Base-by-base conservation (phyloP, 2,888 invertebrate genomes). In the Ichneumoninae sp. region DNA sequence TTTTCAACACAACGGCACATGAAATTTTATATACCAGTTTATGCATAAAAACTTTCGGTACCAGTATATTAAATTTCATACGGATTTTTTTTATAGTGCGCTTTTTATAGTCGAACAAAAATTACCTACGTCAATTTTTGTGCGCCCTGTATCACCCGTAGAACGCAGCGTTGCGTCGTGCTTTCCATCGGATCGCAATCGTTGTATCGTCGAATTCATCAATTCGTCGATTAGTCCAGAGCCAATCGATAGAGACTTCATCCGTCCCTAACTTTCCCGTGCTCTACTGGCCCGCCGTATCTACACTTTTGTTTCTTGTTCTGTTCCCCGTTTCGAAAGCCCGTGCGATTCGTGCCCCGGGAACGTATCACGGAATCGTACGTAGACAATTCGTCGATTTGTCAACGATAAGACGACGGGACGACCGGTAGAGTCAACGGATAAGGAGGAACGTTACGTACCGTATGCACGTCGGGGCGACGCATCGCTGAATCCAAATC, bases 241-340 rank as follows among this genome's bases (percentile, higher is more conserved):
- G 78, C 47, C 72, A 68, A 74, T 68, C 33, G 69, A 66, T 62
- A 26, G 62, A 80, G 68, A 36, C 57, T 80, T 75, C 60, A 69
- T 80, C 69, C 62, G 40, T 75, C 36, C 60, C 5, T n/a, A 75
- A 75, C 80, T 80, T 80, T 80, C 80, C 66, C 74, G 50, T 40
- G 30, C 19, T 6, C 33, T 4, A 16, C 30, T 30, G 50, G 57
- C 57, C n/a, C 36, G 7, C n/a, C 50, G 47, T 50, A 77, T 81
- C 81, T 40, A 52, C n/a, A 66, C 76, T 72, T 68, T 82, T 52
- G 68, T 69, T 52, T 60, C 33, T 60, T 52, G 69, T 62, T 62
- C 62, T 60, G 16, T 74, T 69, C 40, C 57, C 68, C 68, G 44
- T 68, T 68, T 82, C 60, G 72, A 82, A 78, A 82, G 80, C 72